phyloP scores from a whole-genome alignment of 1,140 invertebrate genomes.

The Pseudobourletiella spinata region DNA sequence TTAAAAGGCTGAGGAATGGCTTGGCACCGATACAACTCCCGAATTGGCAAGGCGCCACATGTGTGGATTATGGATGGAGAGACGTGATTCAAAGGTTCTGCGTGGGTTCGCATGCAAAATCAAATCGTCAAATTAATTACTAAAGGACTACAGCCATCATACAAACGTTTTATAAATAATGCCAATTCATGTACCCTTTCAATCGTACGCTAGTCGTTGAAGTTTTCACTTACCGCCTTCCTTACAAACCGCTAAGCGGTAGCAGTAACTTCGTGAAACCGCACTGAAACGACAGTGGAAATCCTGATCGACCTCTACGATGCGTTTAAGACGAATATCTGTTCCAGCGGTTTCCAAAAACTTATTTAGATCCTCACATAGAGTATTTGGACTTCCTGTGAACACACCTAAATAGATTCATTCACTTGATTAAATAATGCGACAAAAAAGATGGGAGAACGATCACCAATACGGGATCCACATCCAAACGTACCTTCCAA shows the following conservation, averaged over 20 bases:
- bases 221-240: conserved; percentile 1
- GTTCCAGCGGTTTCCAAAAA: conserved; percentile 24
- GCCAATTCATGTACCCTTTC: neutral
- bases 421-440: neutral
- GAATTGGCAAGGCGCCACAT: neutral
- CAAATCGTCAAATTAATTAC: neutral
- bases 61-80: neutral
- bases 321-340: conserved; percentile 24
- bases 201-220: neutral
- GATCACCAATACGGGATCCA: neutral
- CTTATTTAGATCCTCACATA: conserved; percentile 23
- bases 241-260: conserved; percentile 19
- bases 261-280: conserved; percentile 21
- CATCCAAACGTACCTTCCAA: neutral
- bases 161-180: neutral
- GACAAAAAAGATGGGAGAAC: neutral
- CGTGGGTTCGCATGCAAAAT: neutral
- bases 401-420: neutral
- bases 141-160: neutral
- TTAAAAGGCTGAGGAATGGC: conserved; percentile 26
- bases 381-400: conserved; percentile 14
- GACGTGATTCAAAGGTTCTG: neutral
- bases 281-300: conserved; percentile 17
- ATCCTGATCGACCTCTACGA: conserved; percentile 22
- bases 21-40: conserved; percentile 16